Conservation (phyloP, 1,140 invertebrate species). For the Drosophila grimshawi region DNA sequence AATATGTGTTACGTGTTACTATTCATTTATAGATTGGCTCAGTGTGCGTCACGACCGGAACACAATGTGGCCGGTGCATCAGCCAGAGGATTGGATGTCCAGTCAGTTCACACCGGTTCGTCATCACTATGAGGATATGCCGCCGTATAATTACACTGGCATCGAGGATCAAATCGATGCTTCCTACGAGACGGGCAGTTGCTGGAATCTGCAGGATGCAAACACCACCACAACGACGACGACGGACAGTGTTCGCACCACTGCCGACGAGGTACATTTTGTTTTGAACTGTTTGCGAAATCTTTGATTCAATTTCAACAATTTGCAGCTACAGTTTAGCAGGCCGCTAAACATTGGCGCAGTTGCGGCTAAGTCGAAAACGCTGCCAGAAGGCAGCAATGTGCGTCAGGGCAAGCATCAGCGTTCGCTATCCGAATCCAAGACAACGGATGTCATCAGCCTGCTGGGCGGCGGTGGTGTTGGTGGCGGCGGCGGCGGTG, state of each 20-base stretch:
- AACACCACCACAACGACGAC: conserved; percentile 57
- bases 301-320: neutral
- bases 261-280: conserved; percentile 49
- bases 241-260: conserved; percentile 55
- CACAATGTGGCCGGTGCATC: conserved; percentile 93
- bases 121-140: conserved; percentile 76
- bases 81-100: conserved; percentile 87
- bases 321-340: conserved; percentile 6
- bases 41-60: conserved; percentile 92
- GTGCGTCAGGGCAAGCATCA: conserved; percentile 85
- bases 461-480: conserved; percentile 41
- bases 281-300: neutral
- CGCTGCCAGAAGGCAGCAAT: conserved; percentile 70
- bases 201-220: conserved; percentile 73
- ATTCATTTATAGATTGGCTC: conserved; percentile 89
- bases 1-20: neutral
- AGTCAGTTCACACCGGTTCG: conserved; percentile 84
- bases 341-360: conserved; percentile 10
- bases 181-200: conserved; percentile 69
- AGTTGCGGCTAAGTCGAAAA: conserved; percentile 71
- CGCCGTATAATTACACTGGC: conserved; percentile 71
- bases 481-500: neutral
- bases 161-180: conserved; percentile 81
- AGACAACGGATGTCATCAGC: conserved; percentile 85
- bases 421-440: conserved; percentile 88